A percentile compares a stretch with the other conserved stretches of the same genome.
Evolutionary conservation across 2,888 invertebrate species (phyloP).

Genomic region (Empis stercorea): DNA sequence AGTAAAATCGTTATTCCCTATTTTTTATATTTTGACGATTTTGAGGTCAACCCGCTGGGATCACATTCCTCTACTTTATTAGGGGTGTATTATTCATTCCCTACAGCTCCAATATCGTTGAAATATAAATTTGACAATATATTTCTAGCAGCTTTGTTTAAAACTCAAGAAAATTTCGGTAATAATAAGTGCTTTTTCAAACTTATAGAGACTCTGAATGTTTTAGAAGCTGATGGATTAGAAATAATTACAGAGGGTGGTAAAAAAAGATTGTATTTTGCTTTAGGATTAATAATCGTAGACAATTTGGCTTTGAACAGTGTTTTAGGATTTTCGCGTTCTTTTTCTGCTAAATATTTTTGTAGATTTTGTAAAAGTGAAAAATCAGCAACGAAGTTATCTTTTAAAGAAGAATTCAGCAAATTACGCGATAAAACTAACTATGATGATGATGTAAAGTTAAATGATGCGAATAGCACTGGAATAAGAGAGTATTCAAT

Average conservation of each 20-base stretch:
- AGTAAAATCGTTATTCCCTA: background rate
- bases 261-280: background rate
- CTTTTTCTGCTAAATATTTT: constrained; percentile 5
- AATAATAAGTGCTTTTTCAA: constrained; percentile 6
- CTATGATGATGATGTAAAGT: background rate
- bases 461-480: background rate
- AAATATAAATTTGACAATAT: constrained; percentile 1
- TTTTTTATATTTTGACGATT: background rate
- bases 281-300: constrained; percentile 6
- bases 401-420: background rate
- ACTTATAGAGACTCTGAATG: constrained; percentile 5
- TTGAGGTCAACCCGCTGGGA: background rate
- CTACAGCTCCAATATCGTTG: constrained; percentile 4
- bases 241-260: background rate
- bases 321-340: constrained; percentile 3
- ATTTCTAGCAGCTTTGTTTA: constrained; percentile 6
- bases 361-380: constrained; percentile 5
- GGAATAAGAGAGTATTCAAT: constrained; percentile 4
- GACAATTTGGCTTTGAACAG: constrained; percentile 6
- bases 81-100: constrained; percentile 5
- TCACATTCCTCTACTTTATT: constrained; percentile 2
- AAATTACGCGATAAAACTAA: constrained; percentile 2
- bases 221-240: constrained; percentile 3
- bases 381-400: constrained; percentile 2
- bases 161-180: constrained; percentile 4